Evolutionary conservation across 1,140 invertebrate species (phyloP).

Genomic region (Diorhabda carinulata): DNA sequence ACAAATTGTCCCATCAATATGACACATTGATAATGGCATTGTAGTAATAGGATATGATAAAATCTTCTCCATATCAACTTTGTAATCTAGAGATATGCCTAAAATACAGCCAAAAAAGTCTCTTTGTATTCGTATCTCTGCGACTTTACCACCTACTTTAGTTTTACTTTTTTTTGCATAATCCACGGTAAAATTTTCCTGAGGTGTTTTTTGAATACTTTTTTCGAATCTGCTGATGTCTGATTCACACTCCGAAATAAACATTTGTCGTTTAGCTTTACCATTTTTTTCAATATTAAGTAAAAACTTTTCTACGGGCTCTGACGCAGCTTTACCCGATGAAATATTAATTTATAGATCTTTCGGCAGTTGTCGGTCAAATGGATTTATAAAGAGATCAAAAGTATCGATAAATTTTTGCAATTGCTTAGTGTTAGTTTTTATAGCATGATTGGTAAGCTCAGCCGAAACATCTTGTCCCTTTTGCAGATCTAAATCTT

Average conservation of each 20-base stretch:
- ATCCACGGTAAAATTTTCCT: slow-evolving; percentile 6
- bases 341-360: slow-evolving; percentile 35
- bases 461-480: slow-evolving; percentile 32
- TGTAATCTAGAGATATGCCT: slow-evolving; percentile 20
- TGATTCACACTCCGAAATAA: slow-evolving; percentile 18
- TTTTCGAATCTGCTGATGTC: slow-evolving; percentile 14
- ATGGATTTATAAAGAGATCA: slow-evolving; percentile 30
- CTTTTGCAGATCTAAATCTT: slow-evolving; percentile 19
- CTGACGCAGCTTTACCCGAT: background rate
- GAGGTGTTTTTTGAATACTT: slow-evolving; percentile 4
- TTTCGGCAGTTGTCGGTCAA: slow-evolving; percentile 24
- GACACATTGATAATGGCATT: slow-evolving; percentile 19
- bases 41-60: slow-evolving; percentile 23
- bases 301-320: slow-evolving; percentile 31
- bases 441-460: slow-evolving; percentile 27
- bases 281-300: too few species aligned
- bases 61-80: slow-evolving; percentile 16
- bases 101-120: background rate
- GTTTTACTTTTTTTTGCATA: slow-evolving; percentile 7
- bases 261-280: too few species aligned
- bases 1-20: slow-evolving; percentile 18
- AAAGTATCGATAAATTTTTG: slow-evolving; percentile 28
- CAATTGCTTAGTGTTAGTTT: slow-evolving; percentile 28
- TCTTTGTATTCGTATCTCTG: too few species aligned
- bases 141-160: too few species aligned